Conservation (phyloP, 2,888 invertebrate genomes). For the Rugalucina vietnamica region DNA sequence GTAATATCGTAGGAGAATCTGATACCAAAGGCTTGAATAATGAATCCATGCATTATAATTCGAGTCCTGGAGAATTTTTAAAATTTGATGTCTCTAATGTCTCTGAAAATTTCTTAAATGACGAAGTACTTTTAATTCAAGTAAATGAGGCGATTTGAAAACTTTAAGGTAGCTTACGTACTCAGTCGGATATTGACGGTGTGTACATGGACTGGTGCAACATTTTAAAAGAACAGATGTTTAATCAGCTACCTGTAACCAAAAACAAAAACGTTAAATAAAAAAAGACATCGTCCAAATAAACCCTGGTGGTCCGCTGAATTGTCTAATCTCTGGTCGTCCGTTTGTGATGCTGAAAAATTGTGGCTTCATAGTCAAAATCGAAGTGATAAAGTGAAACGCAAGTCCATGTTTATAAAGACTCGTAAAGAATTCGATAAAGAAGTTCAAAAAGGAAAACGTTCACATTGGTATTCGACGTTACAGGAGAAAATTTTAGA, state of each 20-base stretch:
- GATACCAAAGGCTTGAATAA: not conserved
- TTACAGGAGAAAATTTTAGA: not conserved
- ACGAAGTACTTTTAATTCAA: not conserved
- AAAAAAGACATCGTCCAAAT: conserved; percentile 6
- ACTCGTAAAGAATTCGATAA: not conserved
- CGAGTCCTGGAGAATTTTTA: not conserved
- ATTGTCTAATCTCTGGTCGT: not conserved
- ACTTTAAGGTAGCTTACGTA: conserved; percentile 16
- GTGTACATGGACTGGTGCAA: conserved; percentile 28
- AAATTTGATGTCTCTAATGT: conserved; percentile 25
- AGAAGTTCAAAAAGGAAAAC: conserved; percentile 16
- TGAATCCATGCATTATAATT: not conserved
- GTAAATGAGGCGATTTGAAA: conserved; percentile 16
- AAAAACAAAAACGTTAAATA: not conserved
- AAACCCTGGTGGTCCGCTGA: conserved; percentile 12
- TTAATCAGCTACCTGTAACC: not conserved
- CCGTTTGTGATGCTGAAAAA: not conserved
- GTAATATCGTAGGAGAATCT: not conserved
- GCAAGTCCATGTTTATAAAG: not conserved
- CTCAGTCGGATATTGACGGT: conserved; percentile 24
- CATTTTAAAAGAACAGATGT: conserved; percentile 24
- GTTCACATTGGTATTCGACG: not conserved
- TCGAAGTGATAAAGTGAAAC: not conserved
- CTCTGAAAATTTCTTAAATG: conserved; percentile 9
- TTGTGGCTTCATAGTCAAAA: not conserved